Evolutionary conservation across 2,797 vertebrate species (phyloP).

Genomic region (Sparus aurata): DNA sequence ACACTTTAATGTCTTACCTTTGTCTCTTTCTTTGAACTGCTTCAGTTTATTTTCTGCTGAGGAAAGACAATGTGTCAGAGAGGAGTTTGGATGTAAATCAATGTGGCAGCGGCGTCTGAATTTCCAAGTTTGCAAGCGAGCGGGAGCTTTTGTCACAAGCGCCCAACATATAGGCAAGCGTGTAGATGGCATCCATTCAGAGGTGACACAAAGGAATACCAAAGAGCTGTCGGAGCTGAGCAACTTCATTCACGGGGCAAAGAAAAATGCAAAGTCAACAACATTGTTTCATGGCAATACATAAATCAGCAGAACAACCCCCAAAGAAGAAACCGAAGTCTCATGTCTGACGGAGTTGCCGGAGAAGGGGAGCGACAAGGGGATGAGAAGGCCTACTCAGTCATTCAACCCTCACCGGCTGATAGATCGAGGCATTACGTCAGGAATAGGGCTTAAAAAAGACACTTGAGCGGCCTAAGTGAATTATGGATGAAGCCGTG

Average conservation of each 20-base stretch:
- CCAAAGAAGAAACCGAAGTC: slow-evolving; percentile 18
- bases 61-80: not conserved
- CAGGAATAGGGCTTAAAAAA: slow-evolving; percentile 68
- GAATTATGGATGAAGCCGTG: slow-evolving; percentile 72
- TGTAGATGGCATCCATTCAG: slow-evolving; percentile 12
- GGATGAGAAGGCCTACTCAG: slow-evolving; percentile 51
- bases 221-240: slow-evolving; percentile 22
- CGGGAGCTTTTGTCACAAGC: not conserved
- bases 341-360: slow-evolving; percentile 4
- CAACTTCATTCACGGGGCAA: not conserved
- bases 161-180: not conserved
- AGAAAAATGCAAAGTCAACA: slow-evolving; percentile 35
- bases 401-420: slow-evolving; percentile 65
- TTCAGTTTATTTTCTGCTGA: slow-evolving; percentile 4
- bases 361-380: slow-evolving; percentile 5
- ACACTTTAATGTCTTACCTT: not conserved
- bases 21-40: slow-evolving; percentile 14
- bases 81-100: not conserved
- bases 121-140: slow-evolving; percentile 9
- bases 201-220: slow-evolving; percentile 27
- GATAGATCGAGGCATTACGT: slow-evolving; percentile 64
- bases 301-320: slow-evolving; percentile 3
- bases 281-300: slow-evolving; percentile 21
- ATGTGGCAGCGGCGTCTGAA: slow-evolving; percentile 13
- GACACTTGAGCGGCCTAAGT: slow-evolving; percentile 61